Conservation (phyloP, 2,797 vertebrate species). For the Siniperca scherzeri region DNA sequence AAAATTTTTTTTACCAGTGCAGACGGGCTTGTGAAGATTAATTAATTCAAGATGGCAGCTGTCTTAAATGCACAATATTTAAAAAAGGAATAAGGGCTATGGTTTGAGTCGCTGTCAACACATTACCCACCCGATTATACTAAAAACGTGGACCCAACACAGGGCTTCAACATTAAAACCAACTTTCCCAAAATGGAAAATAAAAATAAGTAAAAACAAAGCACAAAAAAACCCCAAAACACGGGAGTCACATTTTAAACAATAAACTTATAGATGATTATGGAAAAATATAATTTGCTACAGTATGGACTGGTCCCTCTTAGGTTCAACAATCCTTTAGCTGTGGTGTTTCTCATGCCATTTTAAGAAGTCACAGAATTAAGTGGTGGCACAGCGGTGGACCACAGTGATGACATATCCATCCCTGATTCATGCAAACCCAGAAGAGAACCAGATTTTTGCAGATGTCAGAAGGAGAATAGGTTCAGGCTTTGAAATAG, state of each 20-base stretch:
- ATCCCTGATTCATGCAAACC: constrained; percentile 43
- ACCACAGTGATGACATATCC: constrained; percentile 59
- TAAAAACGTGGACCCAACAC: constrained; percentile 68
- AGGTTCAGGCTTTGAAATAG: constrained; percentile 54
- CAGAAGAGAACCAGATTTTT: constrained; percentile 24
- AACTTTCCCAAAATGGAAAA: constrained; percentile 79
- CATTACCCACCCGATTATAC: constrained; percentile 8
- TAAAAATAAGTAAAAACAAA: constrained; percentile 60
- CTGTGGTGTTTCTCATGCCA: constrained; percentile 38
- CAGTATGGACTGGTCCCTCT: constrained; percentile 78
- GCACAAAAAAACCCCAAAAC: constrained; percentile 22
- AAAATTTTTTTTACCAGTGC: constrained; percentile 25
- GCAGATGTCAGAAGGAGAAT: constrained; percentile 24
- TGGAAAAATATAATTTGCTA: constrained; percentile 63
- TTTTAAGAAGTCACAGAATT: constrained; percentile 38
- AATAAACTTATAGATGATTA: constrained; percentile 63
- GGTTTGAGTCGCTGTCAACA: constrained; percentile 27
- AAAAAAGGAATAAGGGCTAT: constrained; percentile 6
- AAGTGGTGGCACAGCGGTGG: constrained; percentile 59
- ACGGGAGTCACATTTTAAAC: constrained; percentile 55
- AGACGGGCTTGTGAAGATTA: constrained; percentile 10
- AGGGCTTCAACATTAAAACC: constrained; percentile 67
- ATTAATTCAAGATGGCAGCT: not conserved
- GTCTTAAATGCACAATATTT: constrained; percentile 23
- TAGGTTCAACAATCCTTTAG: constrained; percentile 43